A percentile compares a stretch with the other conserved stretches of the same genome.
Evolutionary conservation across 2,888 invertebrate genomes (phyloP).

Genomic region (Cosmia trapezina): DNA sequence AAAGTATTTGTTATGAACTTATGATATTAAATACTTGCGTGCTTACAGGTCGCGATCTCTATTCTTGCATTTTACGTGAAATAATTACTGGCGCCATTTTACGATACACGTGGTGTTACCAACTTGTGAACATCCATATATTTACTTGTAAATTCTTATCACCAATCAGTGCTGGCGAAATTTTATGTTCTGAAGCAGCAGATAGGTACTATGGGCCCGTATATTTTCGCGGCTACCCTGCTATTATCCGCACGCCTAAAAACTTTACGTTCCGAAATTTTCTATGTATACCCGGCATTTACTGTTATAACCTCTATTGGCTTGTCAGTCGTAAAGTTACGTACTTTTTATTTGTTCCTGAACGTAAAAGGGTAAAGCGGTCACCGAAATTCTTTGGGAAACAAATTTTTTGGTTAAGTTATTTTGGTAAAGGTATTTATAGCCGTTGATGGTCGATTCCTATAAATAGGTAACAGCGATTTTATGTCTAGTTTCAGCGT

Average conservation of each 20-base stretch:
- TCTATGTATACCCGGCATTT: conserved; percentile 26
- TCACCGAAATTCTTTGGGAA: conserved; percentile 18
- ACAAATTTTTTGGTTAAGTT: conserved; percentile 32
- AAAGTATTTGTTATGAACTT: conserved; percentile 13
- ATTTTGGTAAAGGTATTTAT: conserved; percentile 48
- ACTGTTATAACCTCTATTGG: conserved; percentile 44
- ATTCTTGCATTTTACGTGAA: conserved; percentile 44
- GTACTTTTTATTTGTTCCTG: conserved; percentile 27
- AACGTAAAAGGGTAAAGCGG: conserved; percentile 8
- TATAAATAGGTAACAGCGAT: conserved; percentile 14
- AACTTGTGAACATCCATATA: conserved; percentile 62
- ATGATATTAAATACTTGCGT: conserved; percentile 38
- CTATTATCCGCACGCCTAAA: conserved; percentile 67
- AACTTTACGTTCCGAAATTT: conserved; percentile 32
- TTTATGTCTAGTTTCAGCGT: conserved; percentile 5
- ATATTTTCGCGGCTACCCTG: conserved; percentile 57
- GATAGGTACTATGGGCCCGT: conserved; percentile 46
- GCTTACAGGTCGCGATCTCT: conserved; percentile 18
- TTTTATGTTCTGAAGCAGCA: conserved; percentile 62
- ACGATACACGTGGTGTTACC: conserved; percentile 54
- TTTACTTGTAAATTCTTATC: conserved; percentile 72
- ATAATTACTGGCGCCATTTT: conserved; percentile 54
- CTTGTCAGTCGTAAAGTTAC: conserved; percentile 48
- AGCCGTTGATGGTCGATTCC: conserved; percentile 15
- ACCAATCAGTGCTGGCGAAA: conserved; percentile 65